Evolutionary conservation across 2,113 vertebrate genomes (phyloP).

Genomic region (Poeciliopsis occidentalis): DNA sequence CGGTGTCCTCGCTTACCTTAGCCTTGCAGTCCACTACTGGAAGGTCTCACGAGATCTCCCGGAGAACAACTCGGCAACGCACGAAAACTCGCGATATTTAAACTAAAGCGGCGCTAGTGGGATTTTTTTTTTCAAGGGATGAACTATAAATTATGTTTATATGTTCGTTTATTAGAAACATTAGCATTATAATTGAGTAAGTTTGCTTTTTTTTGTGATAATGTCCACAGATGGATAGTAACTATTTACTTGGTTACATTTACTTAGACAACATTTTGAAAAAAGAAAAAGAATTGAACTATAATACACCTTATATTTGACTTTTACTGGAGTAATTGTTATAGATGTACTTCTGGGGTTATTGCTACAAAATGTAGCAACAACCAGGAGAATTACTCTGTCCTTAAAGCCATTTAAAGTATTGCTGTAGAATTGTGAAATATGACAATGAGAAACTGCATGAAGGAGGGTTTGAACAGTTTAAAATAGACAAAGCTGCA

Average conservation of each 20-base stretch:
- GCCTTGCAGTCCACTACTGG: conserved; percentile 29
- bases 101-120: neutral
- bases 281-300: no score
- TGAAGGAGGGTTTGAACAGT: neutral
- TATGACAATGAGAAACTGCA: neutral
- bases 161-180: no score
- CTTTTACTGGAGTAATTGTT: no score
- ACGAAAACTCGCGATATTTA: conserved; percentile 62
- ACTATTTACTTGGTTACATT: no score
- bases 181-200: neutral
- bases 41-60: conserved; percentile 57
- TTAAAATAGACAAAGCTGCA: neutral
- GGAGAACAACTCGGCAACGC: conserved; percentile 27
- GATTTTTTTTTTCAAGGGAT: neutral
- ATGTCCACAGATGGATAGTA: no score
- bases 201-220: neutral
- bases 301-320: no score
- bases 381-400: no score
- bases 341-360: no score
- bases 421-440: neutral
- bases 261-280: no score
- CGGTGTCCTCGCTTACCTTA: conserved; percentile 61
- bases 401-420: neutral
- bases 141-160: neutral
- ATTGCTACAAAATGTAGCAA: no score